These are phyloP conservation scores for Trichopoda pennipes DNA, from an alignment of 2,888 invertebrate species.

Conservation along the genomic window DNA sequence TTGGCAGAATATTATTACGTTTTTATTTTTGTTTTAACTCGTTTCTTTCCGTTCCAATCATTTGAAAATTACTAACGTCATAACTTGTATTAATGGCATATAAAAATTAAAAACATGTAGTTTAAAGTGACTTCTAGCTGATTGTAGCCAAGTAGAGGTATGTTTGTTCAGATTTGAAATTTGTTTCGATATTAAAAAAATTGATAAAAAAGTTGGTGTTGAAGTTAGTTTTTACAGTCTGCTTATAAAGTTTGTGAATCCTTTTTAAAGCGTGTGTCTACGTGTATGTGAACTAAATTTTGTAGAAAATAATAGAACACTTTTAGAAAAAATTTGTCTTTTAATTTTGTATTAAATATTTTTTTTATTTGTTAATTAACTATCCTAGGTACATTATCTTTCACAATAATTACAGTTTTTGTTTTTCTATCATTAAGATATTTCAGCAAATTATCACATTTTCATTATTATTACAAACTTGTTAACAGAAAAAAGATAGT, in stretches of 20 bases:
- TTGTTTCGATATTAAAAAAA: conserved; percentile 23
- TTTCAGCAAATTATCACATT: too few species aligned
- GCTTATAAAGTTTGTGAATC: not conserved
- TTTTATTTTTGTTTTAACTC: not conserved
- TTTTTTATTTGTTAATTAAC: too few species aligned
- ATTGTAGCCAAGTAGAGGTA: not conserved
- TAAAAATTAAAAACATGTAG: conserved; percentile 15
- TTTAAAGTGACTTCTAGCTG: not conserved
- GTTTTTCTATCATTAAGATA: too few species aligned
- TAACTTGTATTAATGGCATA: conserved; percentile 33
- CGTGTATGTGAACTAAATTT: not conserved
- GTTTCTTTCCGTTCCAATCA: not conserved
- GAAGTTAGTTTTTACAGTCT: conserved; percentile 13
- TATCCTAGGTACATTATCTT: too few species aligned
- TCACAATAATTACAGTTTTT: too few species aligned
- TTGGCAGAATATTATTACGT: conserved; percentile 1
- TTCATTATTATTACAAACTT: too few species aligned
- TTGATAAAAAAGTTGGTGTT: conserved; percentile 39
- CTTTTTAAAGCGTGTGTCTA: not conserved
- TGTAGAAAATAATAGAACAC: not conserved
- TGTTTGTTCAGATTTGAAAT: conserved; percentile 7
- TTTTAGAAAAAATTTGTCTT: too few species aligned
- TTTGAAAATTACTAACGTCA: conserved; percentile 26
- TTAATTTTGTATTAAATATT: too few species aligned
- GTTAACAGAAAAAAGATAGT: too few species aligned